phyloP scores from a whole-genome alignment of 2,888 invertebrate genomes.

The Drosophila austrosaltans region DNA sequence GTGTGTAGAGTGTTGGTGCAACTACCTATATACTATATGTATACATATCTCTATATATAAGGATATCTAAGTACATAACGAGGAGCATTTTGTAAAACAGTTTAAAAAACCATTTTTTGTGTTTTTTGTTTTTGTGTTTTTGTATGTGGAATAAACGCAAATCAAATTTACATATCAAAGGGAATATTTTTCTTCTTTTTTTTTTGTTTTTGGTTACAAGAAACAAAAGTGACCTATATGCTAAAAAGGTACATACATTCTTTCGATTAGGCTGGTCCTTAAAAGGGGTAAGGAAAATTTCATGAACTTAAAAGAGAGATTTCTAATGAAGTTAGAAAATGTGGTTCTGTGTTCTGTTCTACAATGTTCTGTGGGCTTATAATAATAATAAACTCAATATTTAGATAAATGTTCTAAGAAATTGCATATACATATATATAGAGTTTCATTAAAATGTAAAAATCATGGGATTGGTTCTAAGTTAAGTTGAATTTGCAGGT shows the following conservation, averaged over 20 bases:
- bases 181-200: conserved; percentile 50
- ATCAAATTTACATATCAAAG: conserved; percentile 68
- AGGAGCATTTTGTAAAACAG: conserved; percentile 62
- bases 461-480: too few relatives aligned
- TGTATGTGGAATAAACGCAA: conserved; percentile 68
- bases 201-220: conserved; percentile 30
- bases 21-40: conserved; percentile 27
- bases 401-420: too few relatives aligned
- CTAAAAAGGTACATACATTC: conserved; percentile 19
- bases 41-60: conserved; percentile 29
- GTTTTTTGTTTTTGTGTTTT: neutral
- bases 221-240: conserved; percentile 42
- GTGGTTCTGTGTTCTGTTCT: too few relatives aligned
- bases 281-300: conserved; percentile 18
- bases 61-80: conserved; percentile 25
- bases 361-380: too few relatives aligned
- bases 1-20: conserved; percentile 21
- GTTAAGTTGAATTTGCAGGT: too few relatives aligned
- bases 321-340: too few relatives aligned
- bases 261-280: conserved; percentile 50
- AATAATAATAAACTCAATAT: too few relatives aligned
- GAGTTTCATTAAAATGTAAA: too few relatives aligned
- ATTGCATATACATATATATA: too few relatives aligned
- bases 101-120: conserved; percentile 20
- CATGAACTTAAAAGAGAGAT: neutral